A percentile compares a stretch with the other conserved stretches of the same genome.
Evolutionary conservation across 2,113 vertebrate genomes (phyloP).

Genomic region (Microtus oregoni): DNA sequence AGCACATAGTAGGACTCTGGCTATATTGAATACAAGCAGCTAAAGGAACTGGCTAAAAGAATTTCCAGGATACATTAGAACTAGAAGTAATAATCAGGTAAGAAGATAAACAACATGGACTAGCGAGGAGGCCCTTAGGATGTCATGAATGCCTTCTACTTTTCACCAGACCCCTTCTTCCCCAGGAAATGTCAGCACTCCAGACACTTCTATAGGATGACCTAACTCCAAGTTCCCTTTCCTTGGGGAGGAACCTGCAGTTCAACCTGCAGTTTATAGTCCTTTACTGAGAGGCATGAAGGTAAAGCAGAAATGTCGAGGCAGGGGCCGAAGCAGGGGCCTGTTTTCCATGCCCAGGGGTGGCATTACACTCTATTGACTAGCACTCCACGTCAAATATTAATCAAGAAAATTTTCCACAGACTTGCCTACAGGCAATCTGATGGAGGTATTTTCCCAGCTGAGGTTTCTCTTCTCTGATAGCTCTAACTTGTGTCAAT

Average conservation of each 20-base stretch:
- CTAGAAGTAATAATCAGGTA: not conserved
- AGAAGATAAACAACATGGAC: conserved; percentile 24
- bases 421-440: not conserved
- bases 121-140: not conserved
- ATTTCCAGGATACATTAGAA: not conserved
- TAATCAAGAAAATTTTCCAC: not conserved
- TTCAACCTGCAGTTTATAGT: not conserved
- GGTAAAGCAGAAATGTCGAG: not conserved
- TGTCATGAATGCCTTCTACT: not conserved
- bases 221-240: rapidly evolving
- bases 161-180: not conserved
- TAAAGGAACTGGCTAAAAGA: not conserved
- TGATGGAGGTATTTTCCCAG: not conserved
- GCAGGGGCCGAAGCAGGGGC: not conserved
- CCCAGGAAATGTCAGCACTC: not conserved
- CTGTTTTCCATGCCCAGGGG: not conserved
- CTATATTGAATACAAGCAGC: not conserved
- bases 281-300: not conserved
- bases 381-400: not conserved
- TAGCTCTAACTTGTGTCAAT: not conserved
- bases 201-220: not conserved
- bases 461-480: not conserved
- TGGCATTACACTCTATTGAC: not conserved
- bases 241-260: no score
- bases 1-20: not conserved